Base-by-base conservation (phyloP, 2,888 invertebrate genomes). In the Aelia acuminata region DNA sequence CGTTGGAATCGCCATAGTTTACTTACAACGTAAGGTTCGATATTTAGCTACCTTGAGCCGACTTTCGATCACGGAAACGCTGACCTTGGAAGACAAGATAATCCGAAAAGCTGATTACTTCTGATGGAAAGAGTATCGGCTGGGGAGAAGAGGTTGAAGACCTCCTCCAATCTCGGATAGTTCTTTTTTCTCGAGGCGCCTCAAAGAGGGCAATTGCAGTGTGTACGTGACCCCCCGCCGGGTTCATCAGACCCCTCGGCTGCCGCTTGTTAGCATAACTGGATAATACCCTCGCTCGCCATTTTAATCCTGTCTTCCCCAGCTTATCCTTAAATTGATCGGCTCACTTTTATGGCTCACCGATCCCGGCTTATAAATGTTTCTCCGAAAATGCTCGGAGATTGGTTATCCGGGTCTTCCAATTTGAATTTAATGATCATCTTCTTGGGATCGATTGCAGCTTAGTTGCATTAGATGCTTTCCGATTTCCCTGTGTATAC, bases 201-300 rank as follows among this genome's bases (percentile, higher is more conserved):
- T 70, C 35, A 70, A 70, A 70, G 63, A 35, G 63, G 63, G 63
- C 63, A 70, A 70, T 70, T 70, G 63, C 31, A 70, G 63, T 5
- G 4, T 5, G 63, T 70, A 70, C 63, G 63, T 70, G 63, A 35
- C 5, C 63, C 63, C 18, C 18, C 31, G 26, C 13, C 15, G 63
- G 35, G 63, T 70, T 70, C 63, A 70, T 70, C 31, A 35, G 63
- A 70, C 63, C 63, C 63, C 26, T 1, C 31, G 31, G 0, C 20
- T 35, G 18, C 7, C 63, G 63, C 63, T 70, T 20, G 63, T 70
- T 70, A 70, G 63, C 63, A 70, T 70, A 70, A 70, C 63, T 70
- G 63, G 63, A 70, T 70, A 70, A 70, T 70, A 70, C 35, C 13
- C 7, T 35, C 35, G 63, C 63, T 35, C 63, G 63, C 18, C 26